Conservation (phyloP, 2,797 vertebrate species). For the Tenualosa thibaudeaui region DNA sequence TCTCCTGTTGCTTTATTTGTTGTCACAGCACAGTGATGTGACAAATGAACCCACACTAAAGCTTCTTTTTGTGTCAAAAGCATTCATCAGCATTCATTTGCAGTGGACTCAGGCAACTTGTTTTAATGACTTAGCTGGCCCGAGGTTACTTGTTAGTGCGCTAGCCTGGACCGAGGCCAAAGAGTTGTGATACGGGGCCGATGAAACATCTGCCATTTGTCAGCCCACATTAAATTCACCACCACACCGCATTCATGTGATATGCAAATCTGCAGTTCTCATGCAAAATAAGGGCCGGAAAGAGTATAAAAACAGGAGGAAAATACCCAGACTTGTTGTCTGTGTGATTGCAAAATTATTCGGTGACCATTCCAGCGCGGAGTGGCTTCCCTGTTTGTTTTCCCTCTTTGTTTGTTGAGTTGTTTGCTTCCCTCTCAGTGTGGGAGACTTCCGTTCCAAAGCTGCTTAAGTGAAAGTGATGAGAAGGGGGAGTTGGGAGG, state of each 20-base stretch:
- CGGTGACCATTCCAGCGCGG: conserved; percentile 9
- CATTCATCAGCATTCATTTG: neutral
- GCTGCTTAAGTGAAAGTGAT: conserved; percentile 71
- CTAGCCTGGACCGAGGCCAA: conserved; percentile 60
- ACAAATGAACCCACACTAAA: neutral
- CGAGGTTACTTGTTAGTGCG: conserved; percentile 59
- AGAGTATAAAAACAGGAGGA: conserved; percentile 14
- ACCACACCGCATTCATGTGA: conserved; percentile 34
- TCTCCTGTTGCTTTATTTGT: neutral
- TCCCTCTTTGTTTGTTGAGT: neutral
- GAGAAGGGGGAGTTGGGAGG: conserved; percentile 58
- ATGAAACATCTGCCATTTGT: conserved; percentile 59
- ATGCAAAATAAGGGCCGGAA: conserved; percentile 19
- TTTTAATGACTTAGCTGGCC: conserved; percentile 65
- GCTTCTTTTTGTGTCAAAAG: neutral
- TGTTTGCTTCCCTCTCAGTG: conserved; percentile 12
- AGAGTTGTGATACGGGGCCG: conserved; percentile 46
- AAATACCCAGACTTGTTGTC: neutral
- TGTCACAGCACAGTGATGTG: neutral
- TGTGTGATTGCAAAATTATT: conserved; percentile 30
- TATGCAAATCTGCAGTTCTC: conserved; percentile 46
- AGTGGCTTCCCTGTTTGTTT: neutral
- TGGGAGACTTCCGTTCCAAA: conserved; percentile 59
- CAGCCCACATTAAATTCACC: conserved; percentile 43
- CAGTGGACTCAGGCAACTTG: conserved; percentile 54